Evolutionary conservation across 2,113 vertebrate genomes (phyloP), one percentile per base, ranked within the genome.

Genomic region (Engystomops pustulosus): DNA sequence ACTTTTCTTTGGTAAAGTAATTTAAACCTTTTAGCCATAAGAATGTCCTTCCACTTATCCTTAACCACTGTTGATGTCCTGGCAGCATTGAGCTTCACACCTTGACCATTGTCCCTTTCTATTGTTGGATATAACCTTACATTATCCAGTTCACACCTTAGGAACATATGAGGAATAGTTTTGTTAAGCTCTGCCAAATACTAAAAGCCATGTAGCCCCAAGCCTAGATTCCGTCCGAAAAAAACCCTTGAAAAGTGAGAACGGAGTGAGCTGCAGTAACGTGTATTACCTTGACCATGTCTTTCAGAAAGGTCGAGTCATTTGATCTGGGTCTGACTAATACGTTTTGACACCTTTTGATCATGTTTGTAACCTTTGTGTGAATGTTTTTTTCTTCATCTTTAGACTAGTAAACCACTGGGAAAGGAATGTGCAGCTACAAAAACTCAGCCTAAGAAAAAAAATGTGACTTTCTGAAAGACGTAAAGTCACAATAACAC

Each of bases 301-400:
- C 51, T 78, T 60, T 78, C 51, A 23, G 34, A 78, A 78, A 78
- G 75, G 75, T 78, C 51, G 30, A 38, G 75, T 78, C 34, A 78
- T 78, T 78, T 78, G 53, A 60, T 78, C 34, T 36, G 3, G 55
- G 18, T 17, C 27, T 60, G 75, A 60, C 51, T 78, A 78, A 78
- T 78, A 53, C 51, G 8, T 78, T 78, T 78, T 78, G 75, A 78
- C 75, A 78, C 75, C 75, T 78, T 78, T 78, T 78, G 75, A 60
- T 38, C 53, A 23, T 36, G 41, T 78, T 58, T 60, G 60, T 78
- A 53, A 78, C 75, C 51, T 78, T 74, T 49, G 23, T 49, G 44
- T 74, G 44, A 18, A 27, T 74, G 44, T 74, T 74, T 49, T 74
- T 74, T 60, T 30, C 32, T 55, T 36, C 53, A 20, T 51, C 74